Evolutionary conservation across 2,113 vertebrate genomes (phyloP).

Genomic region (Spheniscus mendiculus): DNA sequence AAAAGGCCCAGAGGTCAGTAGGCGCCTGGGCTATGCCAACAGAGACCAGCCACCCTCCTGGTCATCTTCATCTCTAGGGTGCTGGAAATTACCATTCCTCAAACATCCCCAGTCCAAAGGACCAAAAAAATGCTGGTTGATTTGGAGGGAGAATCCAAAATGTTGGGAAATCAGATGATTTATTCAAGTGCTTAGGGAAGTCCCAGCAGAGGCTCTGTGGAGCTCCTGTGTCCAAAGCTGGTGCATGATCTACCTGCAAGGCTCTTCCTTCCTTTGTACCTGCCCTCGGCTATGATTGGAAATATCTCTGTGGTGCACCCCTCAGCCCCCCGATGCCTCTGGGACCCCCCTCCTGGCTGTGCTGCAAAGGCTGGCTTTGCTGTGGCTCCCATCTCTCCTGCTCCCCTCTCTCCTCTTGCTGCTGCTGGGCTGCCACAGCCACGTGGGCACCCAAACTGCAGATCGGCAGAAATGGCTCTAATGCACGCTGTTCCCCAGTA

Average conservation of each 20-base stretch:
- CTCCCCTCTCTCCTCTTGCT: background rate
- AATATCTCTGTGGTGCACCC: background rate
- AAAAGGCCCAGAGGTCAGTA: background rate
- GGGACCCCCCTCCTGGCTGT: accelerated
- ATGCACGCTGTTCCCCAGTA: accelerated
- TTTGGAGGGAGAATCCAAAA: background rate
- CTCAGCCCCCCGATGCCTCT: background rate
- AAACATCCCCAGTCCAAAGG: background rate
- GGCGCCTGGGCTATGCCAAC: background rate
- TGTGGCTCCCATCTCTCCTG: background rate
- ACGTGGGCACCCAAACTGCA: background rate
- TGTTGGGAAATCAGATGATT: background rate
- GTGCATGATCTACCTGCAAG: background rate
- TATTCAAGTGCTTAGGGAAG: background rate
- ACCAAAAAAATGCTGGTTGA: background rate
- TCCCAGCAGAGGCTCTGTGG: background rate
- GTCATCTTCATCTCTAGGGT: background rate
- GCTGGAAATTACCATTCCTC: background rate
- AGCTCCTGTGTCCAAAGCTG: background rate
- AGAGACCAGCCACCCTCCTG: background rate
- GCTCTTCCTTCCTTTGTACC: background rate
- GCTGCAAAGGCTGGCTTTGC: background rate
- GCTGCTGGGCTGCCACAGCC: background rate
- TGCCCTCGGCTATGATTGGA: background rate
- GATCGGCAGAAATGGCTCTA: background rate